phyloP scores from a whole-genome alignment of 2,113 vertebrate genomes.

The Psettodes erumei region DNA sequence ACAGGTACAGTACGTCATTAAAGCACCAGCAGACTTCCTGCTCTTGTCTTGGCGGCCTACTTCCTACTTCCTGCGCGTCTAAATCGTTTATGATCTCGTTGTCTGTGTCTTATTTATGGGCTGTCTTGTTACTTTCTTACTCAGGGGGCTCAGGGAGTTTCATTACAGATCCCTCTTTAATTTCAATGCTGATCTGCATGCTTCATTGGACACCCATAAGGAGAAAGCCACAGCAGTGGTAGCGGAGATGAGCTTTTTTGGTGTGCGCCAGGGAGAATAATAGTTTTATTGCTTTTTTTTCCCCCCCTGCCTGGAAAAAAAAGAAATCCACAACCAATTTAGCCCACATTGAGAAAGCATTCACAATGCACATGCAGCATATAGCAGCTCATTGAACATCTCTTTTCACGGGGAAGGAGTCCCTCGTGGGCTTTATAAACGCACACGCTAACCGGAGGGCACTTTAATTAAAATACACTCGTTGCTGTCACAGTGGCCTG shows the following conservation, averaged over 20 bases:
- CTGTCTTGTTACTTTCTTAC: constrained; percentile 63
- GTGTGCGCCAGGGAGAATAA: constrained; percentile 38
- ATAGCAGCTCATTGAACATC: constrained; percentile 61
- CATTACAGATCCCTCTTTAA: constrained; percentile 74
- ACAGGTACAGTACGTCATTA: constrained; percentile 11
- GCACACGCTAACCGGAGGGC: constrained; percentile 71
- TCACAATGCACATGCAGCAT: constrained; percentile 34
- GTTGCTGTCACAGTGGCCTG: constrained; percentile 66
- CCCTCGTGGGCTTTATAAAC: constrained; percentile 67
- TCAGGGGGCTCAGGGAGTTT: constrained; percentile 63
- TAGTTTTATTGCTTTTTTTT: constrained; percentile 40
- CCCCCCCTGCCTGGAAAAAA: constrained; percentile 55
- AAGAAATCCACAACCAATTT: constrained; percentile 67
- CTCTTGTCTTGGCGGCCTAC: constrained; percentile 34
- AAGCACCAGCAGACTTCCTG: constrained; percentile 39
- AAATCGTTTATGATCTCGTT: constrained; percentile 48
- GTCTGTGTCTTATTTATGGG: constrained; percentile 67
- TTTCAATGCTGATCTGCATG: constrained; percentile 66
- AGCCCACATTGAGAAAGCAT: constrained; percentile 47
- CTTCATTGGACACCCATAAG: constrained; percentile 68
- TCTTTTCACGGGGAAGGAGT: constrained; percentile 59
- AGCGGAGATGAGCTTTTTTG: constrained; percentile 49
- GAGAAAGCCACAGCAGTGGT: constrained; percentile 27
- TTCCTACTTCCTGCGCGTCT: constrained; percentile 47
- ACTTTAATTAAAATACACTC: constrained; percentile 80